Percentiles rank a stretch among this genome's conserved stretches.
Conservation (phyloP, 2,113 vertebrate species). For the Phylloscopus whistleri region DNA sequence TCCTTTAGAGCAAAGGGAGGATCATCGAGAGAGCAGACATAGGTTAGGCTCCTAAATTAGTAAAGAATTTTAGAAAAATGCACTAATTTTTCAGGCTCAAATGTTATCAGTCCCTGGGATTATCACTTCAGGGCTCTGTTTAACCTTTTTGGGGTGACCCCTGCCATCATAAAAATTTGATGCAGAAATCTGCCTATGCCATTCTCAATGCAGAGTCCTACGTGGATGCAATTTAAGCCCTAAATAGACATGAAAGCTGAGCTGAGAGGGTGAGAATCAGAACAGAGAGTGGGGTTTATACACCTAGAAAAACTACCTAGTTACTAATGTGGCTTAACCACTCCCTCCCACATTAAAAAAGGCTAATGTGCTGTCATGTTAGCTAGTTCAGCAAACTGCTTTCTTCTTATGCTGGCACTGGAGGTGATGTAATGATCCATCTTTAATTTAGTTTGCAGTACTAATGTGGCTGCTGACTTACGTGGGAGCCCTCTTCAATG, state of each 20-base stretch:
- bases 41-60: not conserved
- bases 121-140: not conserved
- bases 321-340: not conserved
- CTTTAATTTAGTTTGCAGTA: constrained; percentile 89
- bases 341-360: not conserved
- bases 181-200: not conserved
- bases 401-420: not conserved
- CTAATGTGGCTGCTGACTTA: constrained; percentile 99
- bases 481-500: constrained; percentile 97
- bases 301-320: not conserved
- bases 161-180: not conserved
- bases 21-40: not conserved
- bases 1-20: not conserved
- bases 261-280: not conserved
- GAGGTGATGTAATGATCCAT: constrained; percentile 17
- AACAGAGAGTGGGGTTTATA: not conserved
- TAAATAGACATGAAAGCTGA: not conserved
- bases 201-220: not conserved
- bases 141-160: not conserved
- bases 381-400: not conserved
- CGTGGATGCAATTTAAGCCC: not conserved
- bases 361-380: not conserved
- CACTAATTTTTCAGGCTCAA: not conserved
- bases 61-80: not conserved
- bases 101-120: not conserved